phyloP scores from a whole-genome alignment of 2,888 invertebrate genomes.

The Ferrisia virgata region DNA sequence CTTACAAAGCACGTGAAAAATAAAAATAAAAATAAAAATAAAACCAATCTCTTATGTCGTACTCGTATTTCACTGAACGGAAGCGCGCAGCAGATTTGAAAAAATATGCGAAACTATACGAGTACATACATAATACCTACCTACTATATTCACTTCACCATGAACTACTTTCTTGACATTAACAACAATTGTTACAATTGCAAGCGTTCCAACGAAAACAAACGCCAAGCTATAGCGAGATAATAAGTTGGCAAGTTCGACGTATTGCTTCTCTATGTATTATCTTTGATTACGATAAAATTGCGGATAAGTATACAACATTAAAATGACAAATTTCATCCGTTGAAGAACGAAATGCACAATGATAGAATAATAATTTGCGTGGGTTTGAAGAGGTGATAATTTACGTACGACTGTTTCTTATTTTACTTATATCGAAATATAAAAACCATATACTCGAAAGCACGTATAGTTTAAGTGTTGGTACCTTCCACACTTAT shows the following conservation, averaged over 20 bases:
- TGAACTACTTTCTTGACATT: conserved; percentile 23
- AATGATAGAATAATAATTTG: no score
- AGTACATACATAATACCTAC: no score
- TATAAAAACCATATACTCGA: no score
- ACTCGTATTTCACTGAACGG: neutral
- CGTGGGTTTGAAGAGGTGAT: no score
- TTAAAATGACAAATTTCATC: neutral
- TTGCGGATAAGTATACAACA: neutral
- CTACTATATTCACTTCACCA: conserved; percentile 16
- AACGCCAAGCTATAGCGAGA: neutral
- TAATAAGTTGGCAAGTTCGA: neutral
- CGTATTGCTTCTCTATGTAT: neutral
- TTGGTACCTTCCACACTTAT: no score
- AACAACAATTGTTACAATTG: conserved; percentile 15
- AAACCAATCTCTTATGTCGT: neutral
- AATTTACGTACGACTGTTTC: no score
- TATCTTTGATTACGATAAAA: neutral
- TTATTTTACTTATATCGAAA: no score
- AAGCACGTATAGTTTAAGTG: no score
- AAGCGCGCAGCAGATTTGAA: neutral
- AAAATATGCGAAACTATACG: conserved; percentile 11
- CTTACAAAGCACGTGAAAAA: neutral
- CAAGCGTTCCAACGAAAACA: conserved; percentile 10
- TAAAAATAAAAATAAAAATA: neutral
- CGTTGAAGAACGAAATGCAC: no score